These are phyloP conservation scores for Mormyrops attenuatus DNA, from an alignment of 2,797 vertebrate genomes.

Conservation along the genomic window DNA sequence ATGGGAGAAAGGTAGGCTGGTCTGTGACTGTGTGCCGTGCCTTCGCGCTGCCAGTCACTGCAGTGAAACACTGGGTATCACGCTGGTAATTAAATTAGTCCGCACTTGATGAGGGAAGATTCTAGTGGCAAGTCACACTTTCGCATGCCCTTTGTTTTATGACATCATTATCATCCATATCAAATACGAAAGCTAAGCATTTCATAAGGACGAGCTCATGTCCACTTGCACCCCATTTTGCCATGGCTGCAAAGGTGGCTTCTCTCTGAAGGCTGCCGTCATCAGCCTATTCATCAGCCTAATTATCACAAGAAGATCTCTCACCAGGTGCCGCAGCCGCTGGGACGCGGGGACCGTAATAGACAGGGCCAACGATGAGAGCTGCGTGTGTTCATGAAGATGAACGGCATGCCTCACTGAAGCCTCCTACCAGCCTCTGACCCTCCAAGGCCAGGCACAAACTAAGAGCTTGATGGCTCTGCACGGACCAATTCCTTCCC, in stretches of 20 bases:
- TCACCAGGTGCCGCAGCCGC: constrained; percentile 47
- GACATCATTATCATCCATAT: constrained; percentile 40
- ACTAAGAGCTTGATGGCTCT: constrained; percentile 24
- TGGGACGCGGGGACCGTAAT: constrained; percentile 55
- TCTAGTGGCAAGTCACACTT: constrained; percentile 37
- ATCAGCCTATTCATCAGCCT: constrained; percentile 64
- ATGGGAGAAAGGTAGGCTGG: background rate
- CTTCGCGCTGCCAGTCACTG: constrained; percentile 28
- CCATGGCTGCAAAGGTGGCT: constrained; percentile 32
- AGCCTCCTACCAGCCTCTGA: constrained; percentile 56
- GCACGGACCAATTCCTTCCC: background rate
- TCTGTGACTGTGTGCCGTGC: background rate
- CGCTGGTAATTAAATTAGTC: constrained; percentile 47
- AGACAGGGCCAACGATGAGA: constrained; percentile 36
- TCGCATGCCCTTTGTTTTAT: constrained; percentile 34
- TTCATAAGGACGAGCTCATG: constrained; percentile 29
- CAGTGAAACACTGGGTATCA: constrained; percentile 35
- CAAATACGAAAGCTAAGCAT: constrained; percentile 17
- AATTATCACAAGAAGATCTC: constrained; percentile 60
- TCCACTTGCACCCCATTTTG: constrained; percentile 22
- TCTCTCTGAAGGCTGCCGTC: constrained; percentile 34
- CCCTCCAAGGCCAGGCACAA: constrained; percentile 50
- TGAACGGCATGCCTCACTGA: constrained; percentile 55
- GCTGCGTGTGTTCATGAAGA: constrained; percentile 59
- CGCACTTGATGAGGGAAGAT: constrained; percentile 44